phyloP scores from a whole-genome alignment of 1,140 invertebrate genomes.

The Mesaphorura yosii region DNA sequence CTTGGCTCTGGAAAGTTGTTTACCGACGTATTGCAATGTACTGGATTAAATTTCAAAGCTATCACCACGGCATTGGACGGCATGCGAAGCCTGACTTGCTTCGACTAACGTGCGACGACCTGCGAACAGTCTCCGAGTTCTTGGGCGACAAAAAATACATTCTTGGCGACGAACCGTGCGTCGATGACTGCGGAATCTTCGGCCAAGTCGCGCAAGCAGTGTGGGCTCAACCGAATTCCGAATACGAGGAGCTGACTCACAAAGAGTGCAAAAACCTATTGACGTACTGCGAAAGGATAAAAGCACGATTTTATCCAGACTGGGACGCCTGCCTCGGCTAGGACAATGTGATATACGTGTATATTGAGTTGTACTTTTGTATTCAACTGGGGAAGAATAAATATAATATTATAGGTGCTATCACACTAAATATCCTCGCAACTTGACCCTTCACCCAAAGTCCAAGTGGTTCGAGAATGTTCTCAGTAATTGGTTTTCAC shows the following conservation, averaged over 20 bases:
- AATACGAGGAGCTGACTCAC: constrained; percentile 12
- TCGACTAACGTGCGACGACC: constrained; percentile 20
- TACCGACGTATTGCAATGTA: background rate
- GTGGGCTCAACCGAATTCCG: constrained; percentile 15
- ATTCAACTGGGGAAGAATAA: too few relatives aligned
- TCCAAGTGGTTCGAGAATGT: too few relatives aligned
- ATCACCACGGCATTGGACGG: constrained; percentile 16
- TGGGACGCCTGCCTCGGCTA: constrained; percentile 10
- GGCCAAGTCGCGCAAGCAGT: constrained; percentile 5
- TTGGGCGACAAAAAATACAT: constrained; percentile 21
- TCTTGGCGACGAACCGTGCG: constrained; percentile 16
- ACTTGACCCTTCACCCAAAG: too few relatives aligned
- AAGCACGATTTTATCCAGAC: constrained; percentile 13
- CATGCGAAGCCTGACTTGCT: constrained; percentile 9
- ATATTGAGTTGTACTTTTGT: too few relatives aligned
- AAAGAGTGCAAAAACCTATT: too few relatives aligned
- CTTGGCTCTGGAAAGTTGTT: background rate
- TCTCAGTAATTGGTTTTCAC: too few relatives aligned
- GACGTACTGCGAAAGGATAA: constrained; percentile 14
- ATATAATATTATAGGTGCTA: too few relatives aligned
- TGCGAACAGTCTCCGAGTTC: constrained; percentile 13
- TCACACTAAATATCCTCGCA: too few relatives aligned
- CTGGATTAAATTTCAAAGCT: background rate
- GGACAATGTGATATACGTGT: background rate
- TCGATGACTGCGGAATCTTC: constrained; percentile 22